Percentiles rank a stretch among this genome's conserved stretches.
Evolutionary conservation across 2,888 invertebrate genomes (phyloP).

Genomic region (Xanthia icteritia): DNA sequence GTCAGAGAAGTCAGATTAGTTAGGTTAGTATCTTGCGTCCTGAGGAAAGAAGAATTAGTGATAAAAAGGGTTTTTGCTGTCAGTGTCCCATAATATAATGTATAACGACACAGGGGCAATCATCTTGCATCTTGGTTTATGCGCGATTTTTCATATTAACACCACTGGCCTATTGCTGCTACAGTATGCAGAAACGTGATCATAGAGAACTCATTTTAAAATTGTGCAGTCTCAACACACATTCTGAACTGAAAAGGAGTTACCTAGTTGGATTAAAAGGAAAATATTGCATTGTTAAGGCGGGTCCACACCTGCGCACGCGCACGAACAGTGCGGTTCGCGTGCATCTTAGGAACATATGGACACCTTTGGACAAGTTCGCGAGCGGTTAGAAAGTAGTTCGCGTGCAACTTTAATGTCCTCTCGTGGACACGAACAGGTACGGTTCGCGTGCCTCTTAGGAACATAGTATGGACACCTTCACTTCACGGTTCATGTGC

Average conservation of each 20-base stretch:
- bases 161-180: constrained; percentile 52
- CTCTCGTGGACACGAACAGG: too few relatives aligned
- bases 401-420: too few relatives aligned
- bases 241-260: not conserved
- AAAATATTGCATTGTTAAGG: not conserved
- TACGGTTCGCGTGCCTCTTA: too few relatives aligned
- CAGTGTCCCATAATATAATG: not conserved
- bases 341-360: too few relatives aligned
- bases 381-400: too few relatives aligned
- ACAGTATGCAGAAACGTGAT: constrained; percentile 54
- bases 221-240: not conserved
- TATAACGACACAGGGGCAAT: constrained; percentile 28
- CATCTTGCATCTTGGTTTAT: constrained; percentile 6
- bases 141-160: not conserved
- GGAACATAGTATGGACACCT: too few relatives aligned
- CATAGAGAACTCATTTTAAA: constrained; percentile 21
- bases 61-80: not conserved
- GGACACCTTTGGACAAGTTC: too few relatives aligned
- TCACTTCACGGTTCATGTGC: too few relatives aligned
- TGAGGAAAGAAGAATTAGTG: not conserved
- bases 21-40: not conserved
- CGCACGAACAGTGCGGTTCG: too few relatives aligned
- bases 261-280: not conserved
- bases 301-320: too few relatives aligned
- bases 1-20: not conserved